Evolutionary conservation across 37 sponge, comb jelly and placozoan genomes (phyloP).

Genomic region (Oopsacas minuta): DNA sequence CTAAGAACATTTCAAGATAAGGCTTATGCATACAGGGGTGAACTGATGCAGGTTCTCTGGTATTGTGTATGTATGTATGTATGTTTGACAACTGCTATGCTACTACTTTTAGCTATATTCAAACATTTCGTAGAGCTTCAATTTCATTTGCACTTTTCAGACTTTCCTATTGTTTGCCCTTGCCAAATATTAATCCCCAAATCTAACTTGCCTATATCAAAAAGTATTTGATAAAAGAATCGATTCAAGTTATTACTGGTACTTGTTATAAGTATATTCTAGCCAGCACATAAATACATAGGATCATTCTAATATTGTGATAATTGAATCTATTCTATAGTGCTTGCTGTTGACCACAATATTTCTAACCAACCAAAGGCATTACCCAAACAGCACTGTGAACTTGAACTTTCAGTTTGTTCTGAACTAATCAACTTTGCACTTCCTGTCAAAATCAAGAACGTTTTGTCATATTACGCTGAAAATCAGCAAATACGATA

Average conservation of each 20-base stretch:
- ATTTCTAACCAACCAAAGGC: constrained; percentile 19
- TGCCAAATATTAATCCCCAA: too few species aligned
- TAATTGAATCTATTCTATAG: background rate
- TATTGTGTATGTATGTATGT: too few species aligned
- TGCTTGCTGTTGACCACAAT: background rate
- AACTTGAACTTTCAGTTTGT: background rate
- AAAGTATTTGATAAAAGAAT: too few species aligned
- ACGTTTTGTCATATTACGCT: background rate
- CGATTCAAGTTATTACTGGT: too few species aligned
- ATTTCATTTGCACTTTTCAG: background rate
- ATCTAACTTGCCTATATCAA: too few species aligned
- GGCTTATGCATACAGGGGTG: too few species aligned
- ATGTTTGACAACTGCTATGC: too few species aligned
- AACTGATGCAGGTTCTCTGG: too few species aligned
- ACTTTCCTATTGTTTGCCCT: background rate
- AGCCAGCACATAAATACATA: too few species aligned
- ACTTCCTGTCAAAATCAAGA: background rate
- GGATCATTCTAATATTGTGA: background rate
- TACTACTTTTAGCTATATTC: too few species aligned
- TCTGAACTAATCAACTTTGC: background rate
- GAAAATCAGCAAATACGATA: background rate
- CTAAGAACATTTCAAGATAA: too few species aligned
- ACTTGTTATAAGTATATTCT: background rate
- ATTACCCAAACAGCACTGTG: background rate
- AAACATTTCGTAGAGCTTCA: background rate